Evolutionary conservation across 2,797 vertebrate species (phyloP).

Genomic region (Dipus sagitta): DNA sequence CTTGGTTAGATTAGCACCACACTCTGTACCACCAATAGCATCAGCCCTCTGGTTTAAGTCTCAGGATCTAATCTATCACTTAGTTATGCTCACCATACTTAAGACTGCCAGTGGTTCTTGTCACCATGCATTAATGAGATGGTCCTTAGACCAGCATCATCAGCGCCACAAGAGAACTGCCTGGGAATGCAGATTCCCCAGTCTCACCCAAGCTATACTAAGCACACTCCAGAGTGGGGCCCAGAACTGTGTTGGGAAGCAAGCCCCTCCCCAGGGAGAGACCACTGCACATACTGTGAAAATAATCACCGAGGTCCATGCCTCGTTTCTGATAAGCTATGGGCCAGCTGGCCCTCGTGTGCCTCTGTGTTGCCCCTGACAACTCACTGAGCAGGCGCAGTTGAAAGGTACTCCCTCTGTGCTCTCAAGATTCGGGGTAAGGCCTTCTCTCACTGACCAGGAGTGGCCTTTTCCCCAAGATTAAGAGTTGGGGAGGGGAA

Average conservation of each 20-base stretch:
- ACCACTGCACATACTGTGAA: background rate
- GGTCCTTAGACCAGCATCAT: background rate
- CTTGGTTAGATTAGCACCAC: background rate
- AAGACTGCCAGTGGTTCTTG: background rate
- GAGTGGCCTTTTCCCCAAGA: background rate
- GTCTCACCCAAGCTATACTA: too few species aligned
- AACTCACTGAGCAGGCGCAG: background rate
- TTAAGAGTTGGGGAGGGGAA: background rate
- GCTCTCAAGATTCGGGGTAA: background rate
- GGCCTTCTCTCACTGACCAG: background rate
- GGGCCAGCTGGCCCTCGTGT: background rate
- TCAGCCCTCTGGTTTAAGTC: background rate
- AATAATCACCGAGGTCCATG: too few species aligned
- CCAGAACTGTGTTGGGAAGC: background rate
- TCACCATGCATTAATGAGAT: background rate
- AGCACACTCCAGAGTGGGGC: background rate
- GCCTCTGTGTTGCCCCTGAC: background rate
- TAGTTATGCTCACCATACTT: background rate
- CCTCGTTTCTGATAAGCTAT: background rate
- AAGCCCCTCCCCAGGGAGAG: background rate
- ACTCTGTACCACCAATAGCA: background rate
- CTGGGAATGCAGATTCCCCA: background rate
- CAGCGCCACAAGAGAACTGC: background rate
- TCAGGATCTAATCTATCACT: background rate
- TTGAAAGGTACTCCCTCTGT: background rate